phyloP scores from a whole-genome alignment of 2,888 invertebrate species.

The Metalampra italica region DNA sequence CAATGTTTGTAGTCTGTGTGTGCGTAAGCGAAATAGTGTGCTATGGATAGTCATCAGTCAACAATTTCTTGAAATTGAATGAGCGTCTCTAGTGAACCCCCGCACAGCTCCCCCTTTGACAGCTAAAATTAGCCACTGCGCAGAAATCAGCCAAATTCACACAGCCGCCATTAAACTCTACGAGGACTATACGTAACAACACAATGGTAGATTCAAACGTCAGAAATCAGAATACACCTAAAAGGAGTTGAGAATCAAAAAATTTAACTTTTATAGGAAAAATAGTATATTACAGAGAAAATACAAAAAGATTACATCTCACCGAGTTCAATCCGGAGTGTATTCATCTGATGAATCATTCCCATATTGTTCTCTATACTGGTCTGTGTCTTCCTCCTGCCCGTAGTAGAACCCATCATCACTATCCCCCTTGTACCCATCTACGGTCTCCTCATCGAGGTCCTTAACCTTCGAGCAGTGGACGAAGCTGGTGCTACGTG shows the following conservation, averaged over 20 bases:
- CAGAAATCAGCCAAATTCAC: no score
- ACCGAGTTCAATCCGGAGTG: conserved; percentile 33
- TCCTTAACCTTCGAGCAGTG: conserved; percentile 37
- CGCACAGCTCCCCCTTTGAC: no score
- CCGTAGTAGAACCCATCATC: conserved; percentile 71
- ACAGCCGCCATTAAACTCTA: no score
- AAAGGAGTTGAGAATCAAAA: not conserved
- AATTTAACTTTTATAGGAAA: not conserved
- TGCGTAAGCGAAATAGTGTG: no score
- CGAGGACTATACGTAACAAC: no score
- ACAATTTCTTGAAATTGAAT: no score
- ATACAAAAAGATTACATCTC: not conserved
- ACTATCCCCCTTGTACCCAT: conserved; percentile 56
- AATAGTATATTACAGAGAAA: not conserved
- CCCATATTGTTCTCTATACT: conserved; percentile 51
- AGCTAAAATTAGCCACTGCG: no score
- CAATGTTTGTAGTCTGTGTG: no score
- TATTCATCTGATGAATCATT: conserved; percentile 42
- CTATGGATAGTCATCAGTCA: no score
- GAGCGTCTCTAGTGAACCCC: no score
- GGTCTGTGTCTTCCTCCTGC: conserved; percentile 55
- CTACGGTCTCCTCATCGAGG: conserved; percentile 38
- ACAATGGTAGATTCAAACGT: no score
- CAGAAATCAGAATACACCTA: no score
- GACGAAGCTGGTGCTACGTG: conserved; percentile 32